Percentiles rank a stretch among this genome's conserved stretches.
These are phyloP conservation scores for Chaetorhynchus papuensis DNA, from an alignment of 2,113 vertebrate genomes.

Conservation along the genomic window DNA sequence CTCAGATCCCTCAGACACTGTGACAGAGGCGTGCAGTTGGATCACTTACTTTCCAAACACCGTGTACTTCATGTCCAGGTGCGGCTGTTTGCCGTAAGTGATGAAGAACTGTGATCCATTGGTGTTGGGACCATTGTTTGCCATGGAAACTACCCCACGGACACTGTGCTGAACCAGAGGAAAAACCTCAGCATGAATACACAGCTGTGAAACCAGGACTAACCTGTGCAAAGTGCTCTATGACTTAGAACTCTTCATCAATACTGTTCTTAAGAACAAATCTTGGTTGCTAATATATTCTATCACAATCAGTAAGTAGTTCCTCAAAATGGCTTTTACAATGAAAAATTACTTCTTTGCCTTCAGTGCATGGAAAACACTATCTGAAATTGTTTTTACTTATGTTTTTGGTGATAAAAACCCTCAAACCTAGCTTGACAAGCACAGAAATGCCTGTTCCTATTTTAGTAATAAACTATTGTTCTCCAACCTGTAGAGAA, in stretches of 20 bases:
- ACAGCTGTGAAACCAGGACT: background rate
- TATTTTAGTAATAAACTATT: background rate
- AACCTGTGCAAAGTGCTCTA: background rate
- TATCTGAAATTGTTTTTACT: background rate
- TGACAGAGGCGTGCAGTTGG: background rate
- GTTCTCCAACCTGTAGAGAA: background rate
- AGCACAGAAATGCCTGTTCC: background rate
- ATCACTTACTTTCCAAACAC: conserved; percentile 93
- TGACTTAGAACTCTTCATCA: background rate
- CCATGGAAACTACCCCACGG: conserved; percentile 95
- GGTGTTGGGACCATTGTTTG: conserved; percentile 94
- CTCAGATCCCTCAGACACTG: background rate
- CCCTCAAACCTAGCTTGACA: background rate
- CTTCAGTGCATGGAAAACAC: background rate
- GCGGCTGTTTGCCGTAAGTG: conserved; percentile 94
- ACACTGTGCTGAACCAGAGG: conserved; percentile 84
- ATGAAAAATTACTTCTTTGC: background rate
- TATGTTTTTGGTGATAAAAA: background rate
- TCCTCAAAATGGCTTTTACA: background rate
- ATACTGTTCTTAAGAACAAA: background rate
- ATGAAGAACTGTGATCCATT: conserved; percentile 96
- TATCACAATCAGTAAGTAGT: background rate
- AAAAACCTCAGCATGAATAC: background rate
- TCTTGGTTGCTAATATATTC: background rate
- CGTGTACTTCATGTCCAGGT: conserved; percentile 98